These are phyloP conservation scores for Corythornis madagascariensis DNA, from an alignment of 2,113 vertebrate genomes.

Conservation along the genomic window DNA sequence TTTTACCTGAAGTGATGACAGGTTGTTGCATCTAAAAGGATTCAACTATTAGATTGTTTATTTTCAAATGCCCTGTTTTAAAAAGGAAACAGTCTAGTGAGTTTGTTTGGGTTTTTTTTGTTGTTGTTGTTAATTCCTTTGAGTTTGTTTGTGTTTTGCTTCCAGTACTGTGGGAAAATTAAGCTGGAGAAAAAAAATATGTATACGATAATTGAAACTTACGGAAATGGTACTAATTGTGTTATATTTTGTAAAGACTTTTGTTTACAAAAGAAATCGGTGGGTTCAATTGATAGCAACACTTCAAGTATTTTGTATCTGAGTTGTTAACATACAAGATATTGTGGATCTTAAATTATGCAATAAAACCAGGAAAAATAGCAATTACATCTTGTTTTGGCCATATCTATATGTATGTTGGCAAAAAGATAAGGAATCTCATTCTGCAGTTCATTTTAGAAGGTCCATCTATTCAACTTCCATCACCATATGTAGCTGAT, in stretches of 20 bases:
- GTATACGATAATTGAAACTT: neutral
- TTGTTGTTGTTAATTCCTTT: neutral
- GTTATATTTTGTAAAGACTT: neutral
- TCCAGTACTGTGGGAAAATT: neutral
- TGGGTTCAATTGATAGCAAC: neutral
- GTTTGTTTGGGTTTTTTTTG: neutral
- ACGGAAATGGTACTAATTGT: neutral
- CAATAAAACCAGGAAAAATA: neutral
- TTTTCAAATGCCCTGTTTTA: neutral
- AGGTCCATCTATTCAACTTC: neutral
- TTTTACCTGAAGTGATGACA: too few species aligned
- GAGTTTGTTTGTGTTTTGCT: neutral
- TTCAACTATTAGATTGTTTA: neutral
- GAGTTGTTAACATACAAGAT: neutral
- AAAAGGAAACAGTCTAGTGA: neutral
- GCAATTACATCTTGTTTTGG: neutral
- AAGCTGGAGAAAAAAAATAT: neutral
- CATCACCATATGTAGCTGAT: rapidly evolving
- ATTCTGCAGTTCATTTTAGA: neutral
- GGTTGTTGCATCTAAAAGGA: neutral
- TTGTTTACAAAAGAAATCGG: conserved; percentile 6
- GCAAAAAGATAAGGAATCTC: neutral
- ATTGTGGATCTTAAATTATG: neutral
- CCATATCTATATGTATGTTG: neutral
- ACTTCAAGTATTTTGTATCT: neutral